phyloP scores from a whole-genome alignment of 2,113 vertebrate species.

The Misgurnus anguillicaudatus region DNA sequence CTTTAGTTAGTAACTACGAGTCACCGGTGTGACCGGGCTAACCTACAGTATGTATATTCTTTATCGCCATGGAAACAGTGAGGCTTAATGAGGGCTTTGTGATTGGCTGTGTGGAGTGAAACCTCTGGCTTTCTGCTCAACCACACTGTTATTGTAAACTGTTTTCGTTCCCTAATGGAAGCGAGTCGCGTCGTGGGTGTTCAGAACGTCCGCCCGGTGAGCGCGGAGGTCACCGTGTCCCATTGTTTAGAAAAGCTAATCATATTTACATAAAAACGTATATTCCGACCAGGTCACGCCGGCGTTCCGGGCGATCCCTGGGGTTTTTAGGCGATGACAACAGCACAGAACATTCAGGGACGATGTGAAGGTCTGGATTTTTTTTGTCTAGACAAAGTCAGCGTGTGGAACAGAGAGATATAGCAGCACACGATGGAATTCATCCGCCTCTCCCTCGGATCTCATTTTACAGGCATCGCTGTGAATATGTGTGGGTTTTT shows the following conservation, averaged over 20 bases:
- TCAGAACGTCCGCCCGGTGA: not conserved
- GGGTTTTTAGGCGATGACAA: not conserved
- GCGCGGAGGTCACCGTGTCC: not conserved
- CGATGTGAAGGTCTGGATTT: not conserved
- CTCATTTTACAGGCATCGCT: not conserved
- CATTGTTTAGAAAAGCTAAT: not conserved
- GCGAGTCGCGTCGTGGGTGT: not conserved
- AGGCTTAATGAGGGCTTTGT: conserved; percentile 18
- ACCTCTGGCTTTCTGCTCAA: not conserved
- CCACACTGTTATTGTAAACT: not conserved
- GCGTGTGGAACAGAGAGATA: conserved; percentile 35
- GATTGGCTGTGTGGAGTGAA: conserved; percentile 21
- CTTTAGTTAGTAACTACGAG: not conserved
- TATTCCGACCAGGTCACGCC: not conserved
- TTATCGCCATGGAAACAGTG: conserved; percentile 8
- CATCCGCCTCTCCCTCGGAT: not conserved
- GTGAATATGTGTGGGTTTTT: not conserved
- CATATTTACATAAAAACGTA: conserved; percentile 8
- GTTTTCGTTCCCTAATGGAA: not conserved
- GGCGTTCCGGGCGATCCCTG: not conserved
- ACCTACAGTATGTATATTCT: not conserved
- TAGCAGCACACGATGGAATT: conserved; percentile 27
- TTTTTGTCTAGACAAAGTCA: conserved; percentile 32
- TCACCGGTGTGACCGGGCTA: not conserved
- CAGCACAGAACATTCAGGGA: not conserved